phyloP scores from a whole-genome alignment of 2,888 invertebrate species.

The Netelia fuscicornis region DNA sequence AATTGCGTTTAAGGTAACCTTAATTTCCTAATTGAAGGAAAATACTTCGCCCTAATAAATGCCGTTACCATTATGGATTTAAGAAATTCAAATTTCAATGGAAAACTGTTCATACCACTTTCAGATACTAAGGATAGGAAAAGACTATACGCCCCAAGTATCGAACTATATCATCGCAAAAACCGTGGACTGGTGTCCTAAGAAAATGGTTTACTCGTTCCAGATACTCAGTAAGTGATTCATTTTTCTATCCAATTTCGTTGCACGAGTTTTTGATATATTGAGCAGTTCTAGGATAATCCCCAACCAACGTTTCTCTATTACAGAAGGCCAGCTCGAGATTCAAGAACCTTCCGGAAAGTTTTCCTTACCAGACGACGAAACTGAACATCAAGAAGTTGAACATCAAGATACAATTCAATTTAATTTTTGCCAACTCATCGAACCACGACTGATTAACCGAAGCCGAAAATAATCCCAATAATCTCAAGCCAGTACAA shows the following conservation, averaged over 20 bases:
- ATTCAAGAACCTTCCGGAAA: constrained; percentile 66
- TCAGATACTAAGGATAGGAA: constrained; percentile 82
- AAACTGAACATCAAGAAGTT: background rate
- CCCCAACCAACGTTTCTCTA: background rate
- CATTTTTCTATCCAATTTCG: too few relatives aligned
- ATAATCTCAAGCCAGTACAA: background rate
- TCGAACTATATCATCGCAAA: constrained; percentile 82
- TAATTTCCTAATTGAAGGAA: background rate
- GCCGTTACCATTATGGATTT: background rate
- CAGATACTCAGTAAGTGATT: constrained; percentile 65
- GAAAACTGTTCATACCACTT: constrained; percentile 63
- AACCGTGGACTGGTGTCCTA: constrained; percentile 72
- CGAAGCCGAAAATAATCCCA: constrained; percentile 33
- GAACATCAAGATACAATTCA: constrained; percentile 31
- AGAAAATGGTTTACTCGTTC: constrained; percentile 62
- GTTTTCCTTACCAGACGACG: constrained; percentile 58
- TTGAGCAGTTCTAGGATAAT: background rate
- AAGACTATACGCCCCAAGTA: constrained; percentile 83
- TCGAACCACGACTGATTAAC: constrained; percentile 67
- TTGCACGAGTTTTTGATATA: background rate
- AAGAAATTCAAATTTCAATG: background rate
- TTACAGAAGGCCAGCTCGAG: constrained; percentile 63
- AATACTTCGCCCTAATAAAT: too few relatives aligned
- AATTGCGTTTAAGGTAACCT: constrained; percentile 75
- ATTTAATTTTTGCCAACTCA: constrained; percentile 61